A percentile compares a stretch with the other conserved stretches of the same genome.
These are phyloP conservation scores for Acanthosoma haemorrhoidale DNA, from an alignment of 2,888 invertebrate genomes.

Conservation along the genomic window DNA sequence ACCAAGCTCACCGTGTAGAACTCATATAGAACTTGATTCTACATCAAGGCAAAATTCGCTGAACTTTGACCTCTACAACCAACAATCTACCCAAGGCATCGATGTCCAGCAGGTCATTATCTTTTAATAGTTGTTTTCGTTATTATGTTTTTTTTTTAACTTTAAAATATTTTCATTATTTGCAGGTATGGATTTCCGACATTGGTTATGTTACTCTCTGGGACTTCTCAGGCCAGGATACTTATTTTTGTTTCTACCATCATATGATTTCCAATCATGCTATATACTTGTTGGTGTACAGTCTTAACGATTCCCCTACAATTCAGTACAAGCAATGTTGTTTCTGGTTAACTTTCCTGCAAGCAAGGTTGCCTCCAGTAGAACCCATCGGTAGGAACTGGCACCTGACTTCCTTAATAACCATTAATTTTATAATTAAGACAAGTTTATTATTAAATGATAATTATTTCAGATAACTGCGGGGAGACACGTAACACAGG, in stretches of 20 bases:
- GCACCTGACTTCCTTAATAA: background rate
- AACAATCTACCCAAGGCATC: constrained; percentile 59
- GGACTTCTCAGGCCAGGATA: constrained; percentile 73
- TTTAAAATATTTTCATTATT: constrained; percentile 37
- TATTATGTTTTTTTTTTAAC: background rate
- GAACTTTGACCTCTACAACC: constrained; percentile 54
- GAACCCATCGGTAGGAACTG: constrained; percentile 55
- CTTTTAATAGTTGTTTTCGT: background rate
- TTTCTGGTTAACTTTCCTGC: constrained; percentile 70
- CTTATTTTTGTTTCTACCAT: constrained; percentile 64
- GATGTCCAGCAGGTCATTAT: constrained; percentile 54
- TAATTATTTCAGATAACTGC: constrained; percentile 50
- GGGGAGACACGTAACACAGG: constrained; percentile 53
- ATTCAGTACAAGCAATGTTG: constrained; percentile 62
- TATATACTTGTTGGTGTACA: constrained; percentile 59
- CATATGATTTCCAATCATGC: constrained; percentile 58
- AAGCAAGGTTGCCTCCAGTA: constrained; percentile 57
- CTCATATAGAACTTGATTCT: constrained; percentile 56
- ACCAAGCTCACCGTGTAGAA: constrained; percentile 50
- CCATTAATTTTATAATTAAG: background rate
- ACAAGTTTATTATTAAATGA: background rate
- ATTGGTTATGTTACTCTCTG: constrained; percentile 62
- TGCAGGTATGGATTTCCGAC: constrained; percentile 51
- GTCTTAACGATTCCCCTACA: constrained; percentile 59
- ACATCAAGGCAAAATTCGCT: constrained; percentile 56